Conservation (phyloP, 1,140 invertebrate genomes). For the Anoplophora glabripennis region DNA sequence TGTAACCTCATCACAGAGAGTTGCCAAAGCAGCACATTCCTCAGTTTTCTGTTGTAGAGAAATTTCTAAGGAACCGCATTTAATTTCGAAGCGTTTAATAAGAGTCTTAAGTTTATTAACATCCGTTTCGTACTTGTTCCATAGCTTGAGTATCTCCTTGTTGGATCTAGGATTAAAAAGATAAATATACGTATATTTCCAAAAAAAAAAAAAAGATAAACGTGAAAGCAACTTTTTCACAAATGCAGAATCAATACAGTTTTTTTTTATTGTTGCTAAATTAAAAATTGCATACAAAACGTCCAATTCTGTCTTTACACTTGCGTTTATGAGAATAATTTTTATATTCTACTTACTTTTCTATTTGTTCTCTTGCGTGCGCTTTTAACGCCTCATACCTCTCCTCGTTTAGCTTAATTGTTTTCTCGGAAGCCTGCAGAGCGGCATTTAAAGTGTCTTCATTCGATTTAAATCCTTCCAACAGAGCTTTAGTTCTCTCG, state of each 20-base stretch:
- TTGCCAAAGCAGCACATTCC: conserved; percentile 38
- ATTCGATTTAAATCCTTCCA: conserved; percentile 59
- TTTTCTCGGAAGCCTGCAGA: conserved; percentile 53
- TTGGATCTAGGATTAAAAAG: conserved; percentile 33
- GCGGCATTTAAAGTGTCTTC: conserved; percentile 56
- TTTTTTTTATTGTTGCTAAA: too few species aligned
- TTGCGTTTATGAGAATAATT: neutral
- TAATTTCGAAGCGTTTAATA: conserved; percentile 40
- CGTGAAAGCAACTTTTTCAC: too few species aligned
- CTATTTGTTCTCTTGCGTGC: conserved; percentile 57
- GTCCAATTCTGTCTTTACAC: too few species aligned
- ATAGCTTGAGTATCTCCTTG: conserved; percentile 32
- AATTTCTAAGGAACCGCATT: conserved; percentile 37
- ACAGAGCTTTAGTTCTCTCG: conserved; percentile 57
- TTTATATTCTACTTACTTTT: conserved; percentile 50
- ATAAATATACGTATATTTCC: too few species aligned
- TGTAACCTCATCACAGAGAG: conserved; percentile 43
- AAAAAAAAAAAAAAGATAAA: too few species aligned
- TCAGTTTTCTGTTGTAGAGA: conserved; percentile 42
- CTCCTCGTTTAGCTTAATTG: conserved; percentile 53
- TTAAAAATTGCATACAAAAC: neutral
- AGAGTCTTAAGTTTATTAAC: conserved; percentile 33
- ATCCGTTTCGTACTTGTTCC: conserved; percentile 31
- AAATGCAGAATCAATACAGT: too few species aligned
- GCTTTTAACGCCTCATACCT: conserved; percentile 55